A percentile compares a stretch with the other conserved stretches of the same genome.
phyloP scores from a whole-genome alignment of 2,113 vertebrate genomes.

The Perca schrenkii region DNA sequence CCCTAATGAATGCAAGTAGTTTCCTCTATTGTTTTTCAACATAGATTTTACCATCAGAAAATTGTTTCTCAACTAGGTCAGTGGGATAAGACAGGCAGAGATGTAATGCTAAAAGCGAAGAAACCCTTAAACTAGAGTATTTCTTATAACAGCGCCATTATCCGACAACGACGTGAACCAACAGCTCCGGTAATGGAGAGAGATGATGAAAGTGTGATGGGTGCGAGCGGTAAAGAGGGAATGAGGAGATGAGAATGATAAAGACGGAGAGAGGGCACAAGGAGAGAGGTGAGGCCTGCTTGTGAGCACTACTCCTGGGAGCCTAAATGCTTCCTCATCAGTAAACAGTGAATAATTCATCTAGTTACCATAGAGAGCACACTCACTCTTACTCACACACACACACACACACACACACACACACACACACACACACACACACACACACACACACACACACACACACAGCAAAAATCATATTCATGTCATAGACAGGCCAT shows the following conservation, averaged over 20 bases:
- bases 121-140: constrained; percentile 1
- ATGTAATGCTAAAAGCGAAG: constrained; percentile 19
- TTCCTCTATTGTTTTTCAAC: constrained; percentile 33
- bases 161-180: constrained; percentile 25
- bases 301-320: constrained; percentile 82
- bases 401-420: constrained; percentile 36
- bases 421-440: constrained; percentile 45
- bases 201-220: constrained; percentile 32
- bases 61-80: constrained; percentile 62
- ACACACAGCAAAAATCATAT: constrained; percentile 61
- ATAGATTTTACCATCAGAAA: constrained; percentile 41
- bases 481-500: constrained; percentile 75
- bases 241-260: constrained; percentile 40
- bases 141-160: not conserved
- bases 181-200: constrained; percentile 23
- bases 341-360: constrained; percentile 91
- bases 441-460: constrained; percentile 42
- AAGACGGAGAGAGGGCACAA: constrained; percentile 51
- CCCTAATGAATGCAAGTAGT: constrained; percentile 58
- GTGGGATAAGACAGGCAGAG: constrained; percentile 32
- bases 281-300: constrained; percentile 65
- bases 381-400: constrained; percentile 41
- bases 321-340: constrained; percentile 86
- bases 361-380: constrained; percentile 72
- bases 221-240: constrained; percentile 26